Conservation (phyloP, 2,113 vertebrate genomes). For the Eurystomus gularis region DNA sequence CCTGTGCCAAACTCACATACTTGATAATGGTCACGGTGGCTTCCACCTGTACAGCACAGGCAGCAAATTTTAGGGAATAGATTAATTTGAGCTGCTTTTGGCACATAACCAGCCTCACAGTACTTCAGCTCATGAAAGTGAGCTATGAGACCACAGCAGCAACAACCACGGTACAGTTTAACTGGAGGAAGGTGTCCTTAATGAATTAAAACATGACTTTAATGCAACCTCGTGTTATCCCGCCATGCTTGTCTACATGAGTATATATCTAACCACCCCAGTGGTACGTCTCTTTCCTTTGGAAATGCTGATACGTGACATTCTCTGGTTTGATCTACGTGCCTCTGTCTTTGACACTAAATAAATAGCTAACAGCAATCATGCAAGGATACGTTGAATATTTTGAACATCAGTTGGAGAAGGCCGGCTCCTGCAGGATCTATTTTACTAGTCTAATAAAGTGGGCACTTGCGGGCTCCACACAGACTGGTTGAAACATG, state of each 20-base stretch:
- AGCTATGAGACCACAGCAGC: not conserved
- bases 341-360: not conserved
- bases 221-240: not conserved
- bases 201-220: not conserved
- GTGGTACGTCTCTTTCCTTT: not conserved
- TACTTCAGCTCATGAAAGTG: not conserved
- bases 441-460: not conserved
- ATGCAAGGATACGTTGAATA: not conserved
- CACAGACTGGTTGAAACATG: not conserved
- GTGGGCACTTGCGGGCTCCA: not conserved
- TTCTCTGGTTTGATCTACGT: not conserved
- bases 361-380: too few species aligned
- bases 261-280: not conserved
- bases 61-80: not conserved
- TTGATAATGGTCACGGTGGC: not conserved
- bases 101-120: not conserved
- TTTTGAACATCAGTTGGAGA: not conserved
- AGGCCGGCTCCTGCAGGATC: not conserved
- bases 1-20: not conserved
- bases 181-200: not conserved
- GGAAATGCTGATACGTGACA: not conserved
- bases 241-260: not conserved
- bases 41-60: not conserved
- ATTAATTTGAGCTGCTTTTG: not conserved
- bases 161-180: not conserved